phyloP scores from a whole-genome alignment of 2,888 invertebrate genomes.

The Lasioglossum leucozonium region DNA sequence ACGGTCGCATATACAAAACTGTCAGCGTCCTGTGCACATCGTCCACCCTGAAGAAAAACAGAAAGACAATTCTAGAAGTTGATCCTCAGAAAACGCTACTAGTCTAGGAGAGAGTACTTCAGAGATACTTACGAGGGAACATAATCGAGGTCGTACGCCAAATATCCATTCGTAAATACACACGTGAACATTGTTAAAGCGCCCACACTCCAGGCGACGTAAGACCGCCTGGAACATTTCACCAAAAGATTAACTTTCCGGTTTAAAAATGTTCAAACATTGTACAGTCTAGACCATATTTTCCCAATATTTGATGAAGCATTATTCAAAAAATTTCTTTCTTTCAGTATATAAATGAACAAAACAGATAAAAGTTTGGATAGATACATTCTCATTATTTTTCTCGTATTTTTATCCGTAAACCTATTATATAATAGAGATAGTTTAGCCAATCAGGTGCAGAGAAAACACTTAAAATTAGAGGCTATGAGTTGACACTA shows the following conservation, averaged over 20 bases:
- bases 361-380: too few species aligned
- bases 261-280: not conserved
- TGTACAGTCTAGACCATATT: not conserved
- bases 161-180: constrained; percentile 78
- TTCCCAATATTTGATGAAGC: too few species aligned
- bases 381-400: too few species aligned
- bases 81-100: too few species aligned
- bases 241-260: not conserved
- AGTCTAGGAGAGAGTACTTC: not conserved
- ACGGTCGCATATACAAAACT: constrained; percentile 83
- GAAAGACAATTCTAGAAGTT: not conserved
- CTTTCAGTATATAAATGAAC: too few species aligned
- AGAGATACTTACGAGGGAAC: constrained; percentile 84
- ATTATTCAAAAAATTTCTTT: too few species aligned
- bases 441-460: too few species aligned
- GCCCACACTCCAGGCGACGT: constrained; percentile 76
- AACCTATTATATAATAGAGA: too few species aligned
- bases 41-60: constrained; percentile 80
- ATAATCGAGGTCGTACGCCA: constrained; percentile 82
- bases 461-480: too few species aligned
- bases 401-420: too few species aligned
- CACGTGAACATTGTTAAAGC: constrained; percentile 77
- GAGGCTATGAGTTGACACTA: too few species aligned
- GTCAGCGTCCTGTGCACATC: constrained; percentile 81
- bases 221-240: constrained; percentile 81